Base-by-base conservation (phyloP, 1,140 invertebrate species). In the Hylaeus anthracinus region DNA sequence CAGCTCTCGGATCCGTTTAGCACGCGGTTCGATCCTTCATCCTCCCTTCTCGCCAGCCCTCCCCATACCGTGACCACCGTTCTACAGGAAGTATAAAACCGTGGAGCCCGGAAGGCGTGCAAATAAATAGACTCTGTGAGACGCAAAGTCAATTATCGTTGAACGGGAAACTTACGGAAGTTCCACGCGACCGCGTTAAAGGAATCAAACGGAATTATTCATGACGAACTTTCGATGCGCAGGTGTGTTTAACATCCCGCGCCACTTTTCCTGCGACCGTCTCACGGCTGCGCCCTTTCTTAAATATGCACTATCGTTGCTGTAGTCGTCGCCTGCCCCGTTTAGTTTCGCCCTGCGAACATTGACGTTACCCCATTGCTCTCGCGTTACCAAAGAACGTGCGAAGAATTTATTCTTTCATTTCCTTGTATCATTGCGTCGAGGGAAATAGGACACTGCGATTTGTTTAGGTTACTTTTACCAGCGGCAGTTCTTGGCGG, bases 171-270 rank as follows among this genome's bases (percentile, higher is more conserved):
- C 67, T 63, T 74, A 85, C 58, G 69, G 75, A 79, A 78, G 67
- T 82, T 72, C 70, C 76, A 55, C 12, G 43, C 51, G 58, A 58
- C 60, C 66, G 74, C 71, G 71, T 64, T 79, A 81, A 84, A 79
- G 72, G 74, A 79, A 71, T 72, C 63, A 75, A 83, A 83, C 73
- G 77, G 84, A 86, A 86, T 87, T 87, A 87, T 87, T 87, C 85
- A 86, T 84, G 67, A 61, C 48, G 75, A 84, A 87, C 82, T 87
- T 87, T 87, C 85, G 78, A 81, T 81, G 78, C 70, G 66, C 78
- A 75, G 70, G 74, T 79, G 85, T 72, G 73, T 87, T 87, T 86
- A 86, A 84, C 72, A 76, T 84, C 45, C 66, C 67, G 58, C 67
- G 41, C 51, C 70, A 82, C 69, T 83, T 86, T 77, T 75, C 73